phyloP scores from a whole-genome alignment of 92 coral and sea anemone species.

The Zoanthus sansibaricus region DNA sequence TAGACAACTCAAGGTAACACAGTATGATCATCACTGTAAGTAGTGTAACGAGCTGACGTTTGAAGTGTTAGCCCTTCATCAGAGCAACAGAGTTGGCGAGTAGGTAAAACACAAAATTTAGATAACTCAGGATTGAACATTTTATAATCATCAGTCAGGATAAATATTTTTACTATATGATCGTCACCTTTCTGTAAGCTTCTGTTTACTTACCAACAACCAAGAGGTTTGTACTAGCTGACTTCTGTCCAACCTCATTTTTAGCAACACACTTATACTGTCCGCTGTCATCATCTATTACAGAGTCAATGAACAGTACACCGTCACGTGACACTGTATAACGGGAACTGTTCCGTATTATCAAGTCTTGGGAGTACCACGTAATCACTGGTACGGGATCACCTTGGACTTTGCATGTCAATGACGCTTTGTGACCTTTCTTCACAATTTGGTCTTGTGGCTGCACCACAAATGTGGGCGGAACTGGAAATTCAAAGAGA shows the following conservation, averaged over 20 bases:
- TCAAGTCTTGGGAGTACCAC: constrained; percentile 60
- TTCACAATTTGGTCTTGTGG: constrained; percentile 78
- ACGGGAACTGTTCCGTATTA: constrained; percentile 28
- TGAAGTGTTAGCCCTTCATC: too few species aligned
- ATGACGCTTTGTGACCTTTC: constrained; percentile 60
- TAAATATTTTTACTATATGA: too few species aligned
- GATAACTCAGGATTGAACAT: too few species aligned
- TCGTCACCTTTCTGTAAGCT: not conserved
- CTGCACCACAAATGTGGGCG: constrained; percentile 60
- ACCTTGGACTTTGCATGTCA: constrained; percentile 79
- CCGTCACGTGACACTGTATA: constrained; percentile 64
- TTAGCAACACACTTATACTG: constrained; percentile 73
- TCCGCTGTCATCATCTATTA: constrained; percentile 63
- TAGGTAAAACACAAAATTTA: too few species aligned
- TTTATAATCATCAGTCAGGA: too few species aligned
- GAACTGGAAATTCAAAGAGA: constrained; percentile 57
- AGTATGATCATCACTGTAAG: too few species aligned
- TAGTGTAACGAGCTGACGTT: too few species aligned
- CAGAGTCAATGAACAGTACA: constrained; percentile 56
- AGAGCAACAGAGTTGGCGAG: too few species aligned
- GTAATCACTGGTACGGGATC: constrained; percentile 82
- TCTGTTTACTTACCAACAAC: constrained; percentile 65
- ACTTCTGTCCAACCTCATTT: constrained; percentile 67
- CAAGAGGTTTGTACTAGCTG: constrained; percentile 55
- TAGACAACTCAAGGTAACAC: too few species aligned